Evolutionary conservation across 2,797 vertebrate species (phyloP), one percentile per base, ranked within the genome.

Genomic region (Xyrichtys novacula): DNA sequence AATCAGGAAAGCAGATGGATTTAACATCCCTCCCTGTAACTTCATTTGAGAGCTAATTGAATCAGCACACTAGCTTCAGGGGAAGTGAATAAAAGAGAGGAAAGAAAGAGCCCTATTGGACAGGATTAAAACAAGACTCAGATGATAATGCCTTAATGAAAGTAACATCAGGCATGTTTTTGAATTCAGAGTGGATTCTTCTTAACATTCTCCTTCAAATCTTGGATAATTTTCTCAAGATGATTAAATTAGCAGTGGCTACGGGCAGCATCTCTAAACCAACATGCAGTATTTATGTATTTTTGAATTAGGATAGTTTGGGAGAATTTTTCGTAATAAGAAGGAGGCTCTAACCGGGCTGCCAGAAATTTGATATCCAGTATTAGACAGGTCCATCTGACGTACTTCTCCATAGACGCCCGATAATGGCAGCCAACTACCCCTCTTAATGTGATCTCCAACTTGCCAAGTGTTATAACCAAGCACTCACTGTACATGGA

Each of bases 41-140:
- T 88, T 87, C 50, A 91, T 92, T 92, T 87, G 69, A 70, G 62
- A 72, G 65, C 71, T 90, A 92, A 93, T 89, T 86, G 61, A 91
- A 92, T 94, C 83, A 85, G 83, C 56, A 60, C 65, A 74, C 57
- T 82, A 74, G 88, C 90, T 92, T 80, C 74, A 63, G 77, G 90
- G 84, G 86, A 87, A 87, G 20, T 54, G 71, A 89, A 85, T 75
- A 81, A 86, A 88, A 89, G 39, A 74, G 63, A 65, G 62, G 48
- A 77, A 80, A 91, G 70, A 80, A 78, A 78, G 77, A 76, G 76
- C 68, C 38, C 40, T 63, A 74, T 81, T 82, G 79, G 73, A 71
- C 60, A 36, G 67, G 73, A 87, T 78, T 88, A 75, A 80, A 89
- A 85, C 77, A 69, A 76, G 78, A 42, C 72, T 70, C 49, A 66